Base-by-base conservation (phyloP, 1,140 invertebrate species). In the Dreissena rostriformis region DNA sequence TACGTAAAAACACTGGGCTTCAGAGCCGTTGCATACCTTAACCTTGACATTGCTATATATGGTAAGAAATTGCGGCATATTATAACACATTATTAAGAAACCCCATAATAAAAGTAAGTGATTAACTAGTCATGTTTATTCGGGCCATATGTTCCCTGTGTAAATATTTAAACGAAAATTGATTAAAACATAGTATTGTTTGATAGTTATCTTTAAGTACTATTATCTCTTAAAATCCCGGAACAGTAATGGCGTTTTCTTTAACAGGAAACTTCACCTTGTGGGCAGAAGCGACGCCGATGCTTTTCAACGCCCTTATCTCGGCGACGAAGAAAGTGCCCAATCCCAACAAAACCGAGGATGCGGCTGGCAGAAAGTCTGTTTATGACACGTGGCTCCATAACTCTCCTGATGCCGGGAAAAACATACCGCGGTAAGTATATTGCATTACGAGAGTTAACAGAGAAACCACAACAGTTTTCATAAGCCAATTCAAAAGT, bases 341-440 rank as follows among this genome's bases (percentile, higher is more conserved):
- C 5, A 93, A 93, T 86, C 93, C 92, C 14, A 89, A 91, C 74
- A 70, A 70, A 15, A 76, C 74, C 17, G 92, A 93, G 55, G 71
- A 86, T 63, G 68, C 65, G 11, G 82, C 76, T 49, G 92, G 91
- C 0, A 71, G 91, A 61, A 83, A 15, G 15, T 91, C 89, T 10
- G 91, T 94, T 0, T 94, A 93, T 86, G 93, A 93, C 67, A 90
- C 91, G 1, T 93, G 92, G 89, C 52, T 68, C 17, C 10, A 15
- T 7, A 70, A n/a, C 14, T 68, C 63, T n/a, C 86, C 86, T 15
- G 68, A 71, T 61, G 49, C 61, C 1, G 71, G 84, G 29, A 29
- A 49, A 19, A 55, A 72, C 10, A 57, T 67, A 57, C 86, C 83
- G 28, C 72, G 70, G 86, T 85, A 81, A 39, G 24, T 49, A 57